phyloP scores from a whole-genome alignment of 2,888 invertebrate genomes.

The Pollenia amentaria region DNA sequence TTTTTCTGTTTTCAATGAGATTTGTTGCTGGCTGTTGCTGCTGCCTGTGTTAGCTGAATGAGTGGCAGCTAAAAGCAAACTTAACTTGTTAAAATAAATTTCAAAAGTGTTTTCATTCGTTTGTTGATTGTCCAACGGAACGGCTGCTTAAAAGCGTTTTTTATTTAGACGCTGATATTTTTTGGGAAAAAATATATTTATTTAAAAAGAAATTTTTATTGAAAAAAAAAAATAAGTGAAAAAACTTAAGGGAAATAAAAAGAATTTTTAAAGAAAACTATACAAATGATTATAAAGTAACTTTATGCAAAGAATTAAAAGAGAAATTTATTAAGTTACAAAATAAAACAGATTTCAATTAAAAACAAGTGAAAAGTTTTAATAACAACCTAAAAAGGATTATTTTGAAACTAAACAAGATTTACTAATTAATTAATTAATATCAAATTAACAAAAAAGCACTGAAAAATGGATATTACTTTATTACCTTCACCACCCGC shows the following conservation, averaged over 20 bases:
- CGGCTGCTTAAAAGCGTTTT: constrained; percentile 78
- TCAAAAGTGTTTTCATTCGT: constrained; percentile 81
- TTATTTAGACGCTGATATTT: constrained; percentile 45
- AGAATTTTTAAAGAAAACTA: constrained; percentile 9
- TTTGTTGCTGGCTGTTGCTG: constrained; percentile 41
- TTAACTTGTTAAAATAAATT: constrained; percentile 70
- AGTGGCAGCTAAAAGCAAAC: constrained; percentile 59
- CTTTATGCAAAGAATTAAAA: neutral
- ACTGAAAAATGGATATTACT: constrained; percentile 81
- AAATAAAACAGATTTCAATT: neutral
- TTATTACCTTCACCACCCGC: constrained; percentile 88
- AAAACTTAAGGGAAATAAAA: constrained; percentile 17
- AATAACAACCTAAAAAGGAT: constrained; percentile 65
- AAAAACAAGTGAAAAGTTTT: constrained; percentile 31
- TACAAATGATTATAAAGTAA: constrained; percentile 13
- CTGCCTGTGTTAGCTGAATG: constrained; percentile 53
- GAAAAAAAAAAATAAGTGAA: constrained; percentile 36
- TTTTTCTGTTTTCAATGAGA: constrained; percentile 66
- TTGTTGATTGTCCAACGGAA: constrained; percentile 83
- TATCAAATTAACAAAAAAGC: constrained; percentile 55
- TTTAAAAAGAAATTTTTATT: constrained; percentile 31
- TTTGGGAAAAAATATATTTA: constrained; percentile 15
- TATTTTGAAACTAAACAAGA: constrained; percentile 55
- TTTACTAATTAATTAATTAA: constrained; percentile 66
- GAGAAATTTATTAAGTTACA: constrained; percentile 61